These are phyloP conservation scores for Sweltsa coloradensis DNA, from an alignment of 1,140 invertebrate species.

Conservation along the genomic window DNA sequence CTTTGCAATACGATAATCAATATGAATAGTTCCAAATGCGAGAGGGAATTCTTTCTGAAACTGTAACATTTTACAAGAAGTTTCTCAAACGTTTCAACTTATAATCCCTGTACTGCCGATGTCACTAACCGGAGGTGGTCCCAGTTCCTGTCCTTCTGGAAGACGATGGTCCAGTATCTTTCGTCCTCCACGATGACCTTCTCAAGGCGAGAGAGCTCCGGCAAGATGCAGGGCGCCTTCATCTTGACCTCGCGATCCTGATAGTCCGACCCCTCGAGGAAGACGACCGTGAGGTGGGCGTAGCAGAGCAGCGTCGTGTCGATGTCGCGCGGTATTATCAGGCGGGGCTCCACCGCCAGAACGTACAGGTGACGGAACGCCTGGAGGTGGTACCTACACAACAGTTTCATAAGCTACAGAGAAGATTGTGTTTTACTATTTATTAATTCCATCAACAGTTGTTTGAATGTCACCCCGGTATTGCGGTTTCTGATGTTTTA, in stretches of 20 bases:
- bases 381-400: constrained; percentile 79
- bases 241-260: constrained; percentile 41
- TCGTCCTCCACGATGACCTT: constrained; percentile 67
- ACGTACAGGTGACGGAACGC: constrained; percentile 93
- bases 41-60: too few species aligned
- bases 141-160: constrained; percentile 73
- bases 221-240: constrained; percentile 74
- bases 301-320: constrained; percentile 67
- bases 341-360: constrained; percentile 74
- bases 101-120: too few species aligned
- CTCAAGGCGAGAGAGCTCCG: constrained; percentile 62
- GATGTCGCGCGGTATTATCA: constrained; percentile 78
- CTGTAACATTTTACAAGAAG: too few species aligned
- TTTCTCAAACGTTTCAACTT: too few species aligned
- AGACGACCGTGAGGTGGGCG: constrained; percentile 55
- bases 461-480: too few species aligned
- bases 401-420: too few species aligned
- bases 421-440: too few species aligned
- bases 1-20: too few species aligned
- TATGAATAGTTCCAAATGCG: too few species aligned
- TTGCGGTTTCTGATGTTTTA: too few species aligned
- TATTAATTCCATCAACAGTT: too few species aligned
- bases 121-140: constrained; percentile 57
- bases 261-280: constrained; percentile 35
- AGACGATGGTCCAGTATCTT: constrained; percentile 77